phyloP scores from a whole-genome alignment of 2,888 invertebrate species.

The Dasypolia templi region DNA sequence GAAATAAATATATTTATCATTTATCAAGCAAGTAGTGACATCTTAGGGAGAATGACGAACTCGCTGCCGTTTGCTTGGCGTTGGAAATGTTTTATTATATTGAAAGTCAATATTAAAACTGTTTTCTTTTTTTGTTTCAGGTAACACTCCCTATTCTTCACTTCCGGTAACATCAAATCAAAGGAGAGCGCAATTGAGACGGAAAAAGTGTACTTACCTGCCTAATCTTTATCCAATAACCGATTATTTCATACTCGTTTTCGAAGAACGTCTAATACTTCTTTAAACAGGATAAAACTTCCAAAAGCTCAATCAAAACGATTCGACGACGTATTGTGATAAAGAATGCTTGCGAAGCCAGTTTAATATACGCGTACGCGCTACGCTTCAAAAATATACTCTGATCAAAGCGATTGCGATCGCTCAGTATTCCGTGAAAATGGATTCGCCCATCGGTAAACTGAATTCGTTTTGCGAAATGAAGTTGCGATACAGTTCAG shows the following conservation, averaged over 20 bases:
- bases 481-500: conserved; percentile 22
- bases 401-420: conserved; percentile 41
- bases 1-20: too few species aligned
- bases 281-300: not conserved
- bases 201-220: not conserved
- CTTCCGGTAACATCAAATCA: not conserved
- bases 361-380: conserved; percentile 9
- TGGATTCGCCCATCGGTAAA: conserved; percentile 35
- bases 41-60: too few species aligned
- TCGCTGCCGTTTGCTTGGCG: too few species aligned
- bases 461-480: conserved; percentile 47
- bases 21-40: too few species aligned
- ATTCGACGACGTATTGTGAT: not conserved
- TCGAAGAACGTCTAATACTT: not conserved
- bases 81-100: not conserved
- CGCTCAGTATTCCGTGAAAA: conserved; percentile 45
- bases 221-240: too few species aligned
- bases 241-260: not conserved
- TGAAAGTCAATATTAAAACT: not conserved
- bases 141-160: conserved; percentile 10
- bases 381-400: conserved; percentile 34
- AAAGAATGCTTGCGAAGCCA: not conserved
- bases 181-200: not conserved
- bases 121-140: conserved; percentile 23
- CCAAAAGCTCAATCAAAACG: conserved; percentile 2